Conservation (phyloP, 2,888 invertebrate genomes). For the Andrena praecox region DNA sequence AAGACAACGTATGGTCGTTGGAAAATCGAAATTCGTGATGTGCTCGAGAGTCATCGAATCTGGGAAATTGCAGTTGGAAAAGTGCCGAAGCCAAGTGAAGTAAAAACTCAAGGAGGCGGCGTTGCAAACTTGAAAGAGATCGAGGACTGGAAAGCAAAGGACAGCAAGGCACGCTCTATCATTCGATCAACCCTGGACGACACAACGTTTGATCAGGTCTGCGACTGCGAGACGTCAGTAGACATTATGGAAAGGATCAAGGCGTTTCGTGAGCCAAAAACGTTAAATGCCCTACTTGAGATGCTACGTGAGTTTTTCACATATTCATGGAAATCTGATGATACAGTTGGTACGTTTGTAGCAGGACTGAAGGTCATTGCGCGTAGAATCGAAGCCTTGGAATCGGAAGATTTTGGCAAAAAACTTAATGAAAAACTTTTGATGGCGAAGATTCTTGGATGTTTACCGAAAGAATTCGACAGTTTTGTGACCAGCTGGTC, state of each 20-base stretch:
- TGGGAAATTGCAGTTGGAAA: constrained; percentile 36
- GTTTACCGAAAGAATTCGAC: constrained; percentile 10
- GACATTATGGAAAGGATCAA: constrained; percentile 45
- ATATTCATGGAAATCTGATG: constrained; percentile 38
- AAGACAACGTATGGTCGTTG: constrained; percentile 12
- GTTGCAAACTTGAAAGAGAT: constrained; percentile 34
- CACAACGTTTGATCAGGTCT: constrained; percentile 20
- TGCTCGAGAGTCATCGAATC: constrained; percentile 34
- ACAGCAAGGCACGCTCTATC: constrained; percentile 16
- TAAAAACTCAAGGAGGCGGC: not conserved
- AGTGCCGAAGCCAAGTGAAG: constrained; percentile 20
- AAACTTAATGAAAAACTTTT: constrained; percentile 48
- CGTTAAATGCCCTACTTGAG: constrained; percentile 42
- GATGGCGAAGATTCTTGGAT: constrained; percentile 51
- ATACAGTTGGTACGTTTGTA: constrained; percentile 47
- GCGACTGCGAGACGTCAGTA: constrained; percentile 43
- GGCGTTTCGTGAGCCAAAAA: constrained; percentile 30
- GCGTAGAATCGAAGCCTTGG: constrained; percentile 36
- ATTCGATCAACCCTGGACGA: constrained; percentile 28
- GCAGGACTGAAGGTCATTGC: constrained; percentile 42
- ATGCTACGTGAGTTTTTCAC: constrained; percentile 30
- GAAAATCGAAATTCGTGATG: constrained; percentile 44
- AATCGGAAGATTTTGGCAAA: constrained; percentile 47
- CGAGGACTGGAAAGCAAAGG: constrained; percentile 42
- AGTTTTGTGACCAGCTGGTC: constrained; percentile 48